Evolutionary conservation across 1,140 invertebrate species (phyloP), one percentile per base, ranked within the genome.

Genomic region (Phymorhynchus buccinoides): DNA sequence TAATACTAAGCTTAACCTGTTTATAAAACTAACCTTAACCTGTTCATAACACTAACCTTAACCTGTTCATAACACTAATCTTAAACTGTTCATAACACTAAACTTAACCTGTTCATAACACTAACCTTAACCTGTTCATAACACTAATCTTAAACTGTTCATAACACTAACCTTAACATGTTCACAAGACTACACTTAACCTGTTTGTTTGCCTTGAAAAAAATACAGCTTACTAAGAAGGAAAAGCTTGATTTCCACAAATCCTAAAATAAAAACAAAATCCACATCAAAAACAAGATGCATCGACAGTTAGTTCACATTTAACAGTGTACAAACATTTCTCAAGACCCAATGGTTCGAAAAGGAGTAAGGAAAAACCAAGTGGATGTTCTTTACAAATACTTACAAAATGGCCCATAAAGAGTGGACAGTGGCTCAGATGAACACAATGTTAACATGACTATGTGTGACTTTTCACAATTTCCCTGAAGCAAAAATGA

Each of bases 251-350:
- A 27, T 62, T 62, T n/a, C n/a, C n/a, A n/a, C 56, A 62, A 16
- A 18, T 27, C 22, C 44, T 48, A 9, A 18, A 48, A 48, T 9
- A 62, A 62, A 62, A 62, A 62, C 12, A 12, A 27, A n/a, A n/a
- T n/a, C n/a, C 56, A 62, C 56, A 62, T 27, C 56, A 62, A 62
- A 62, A 48, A 6, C 18, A n/a, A n/a, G 56, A 27, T 18, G 22
- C 56, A 62, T 62, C 56, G n/a, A 62, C 56, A 62, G n/a, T 62
- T 62, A 62, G 56, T 62, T 62, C 22, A 62, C 56, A 62, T 62
- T 62, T 62, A 27, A 27, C 56, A 62, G n/a, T 62, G 56, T 62
- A 62, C 56, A 62, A 1, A 14, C 56, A 6, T 14, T 62, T 16
- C 14, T 27, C 4, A 27, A 62, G 22, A 62, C 22, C 12, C 22